Conservation (phyloP, 2,797 vertebrate genomes). For the Morelia viridis region DNA sequence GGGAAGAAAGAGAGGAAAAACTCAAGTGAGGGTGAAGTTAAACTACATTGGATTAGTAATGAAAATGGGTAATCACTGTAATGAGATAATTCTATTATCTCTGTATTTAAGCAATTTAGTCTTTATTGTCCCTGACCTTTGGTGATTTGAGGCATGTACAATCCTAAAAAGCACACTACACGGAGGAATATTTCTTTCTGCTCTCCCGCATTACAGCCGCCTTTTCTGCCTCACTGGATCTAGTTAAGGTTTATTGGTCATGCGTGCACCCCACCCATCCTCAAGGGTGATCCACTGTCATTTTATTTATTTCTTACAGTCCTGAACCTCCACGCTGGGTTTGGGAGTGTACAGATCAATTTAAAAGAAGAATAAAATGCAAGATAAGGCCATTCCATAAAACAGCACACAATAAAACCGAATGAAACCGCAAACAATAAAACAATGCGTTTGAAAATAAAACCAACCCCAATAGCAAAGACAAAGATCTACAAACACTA, state of each 20-base stretch:
- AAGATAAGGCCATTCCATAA: not conserved
- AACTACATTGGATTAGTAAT: conserved; percentile 58
- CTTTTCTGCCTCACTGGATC: conserved; percentile 31
- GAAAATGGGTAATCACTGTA: conserved; percentile 57
- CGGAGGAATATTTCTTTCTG: conserved; percentile 36
- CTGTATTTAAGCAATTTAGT: conserved; percentile 54
- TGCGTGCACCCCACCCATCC: not conserved
- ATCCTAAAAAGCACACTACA: not conserved
- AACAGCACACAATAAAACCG: not conserved
- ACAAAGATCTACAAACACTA: not conserved
- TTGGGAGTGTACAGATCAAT: not conserved
- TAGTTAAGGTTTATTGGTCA: conserved; percentile 41
- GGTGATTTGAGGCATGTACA: conserved; percentile 23
- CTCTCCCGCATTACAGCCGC: not conserved
- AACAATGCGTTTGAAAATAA: not conserved
- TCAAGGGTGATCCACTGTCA: not conserved
- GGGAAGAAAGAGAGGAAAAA: not conserved
- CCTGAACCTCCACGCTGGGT: not conserved
- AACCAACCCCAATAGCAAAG: not conserved
- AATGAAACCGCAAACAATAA: not conserved
- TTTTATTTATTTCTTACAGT: not conserved
- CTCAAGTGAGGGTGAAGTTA: conserved; percentile 40
- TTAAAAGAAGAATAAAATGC: not conserved
- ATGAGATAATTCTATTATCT: conserved; percentile 60
- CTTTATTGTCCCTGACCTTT: conserved; percentile 54